Conservation (phyloP, 2,888 invertebrate species). For the Aelia acuminata region DNA sequence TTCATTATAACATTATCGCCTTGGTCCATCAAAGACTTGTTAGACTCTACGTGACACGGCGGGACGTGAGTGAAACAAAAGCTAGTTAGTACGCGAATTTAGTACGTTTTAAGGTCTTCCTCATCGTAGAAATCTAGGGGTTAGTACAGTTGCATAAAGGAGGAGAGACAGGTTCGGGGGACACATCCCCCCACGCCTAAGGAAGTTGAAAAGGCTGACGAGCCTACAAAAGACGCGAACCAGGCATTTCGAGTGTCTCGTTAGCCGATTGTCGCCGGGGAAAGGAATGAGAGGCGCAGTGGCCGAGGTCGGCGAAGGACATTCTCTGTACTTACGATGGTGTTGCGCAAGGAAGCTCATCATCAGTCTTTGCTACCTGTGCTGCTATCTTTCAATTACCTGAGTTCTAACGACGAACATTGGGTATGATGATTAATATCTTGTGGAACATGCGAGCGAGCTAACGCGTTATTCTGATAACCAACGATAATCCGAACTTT, state of each 20-base stretch:
- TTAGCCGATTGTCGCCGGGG: conserved; percentile 16
- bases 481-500: too few species aligned
- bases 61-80: neutral
- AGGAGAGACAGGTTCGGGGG: neutral
- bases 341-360: neutral
- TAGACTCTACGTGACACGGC: neutral
- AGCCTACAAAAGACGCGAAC: neutral
- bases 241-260: neutral
- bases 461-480: too few species aligned
- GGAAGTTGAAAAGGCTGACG: neutral
- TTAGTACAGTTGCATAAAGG: neutral
- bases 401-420: too few species aligned
- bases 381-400: neutral
- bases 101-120: neutral
- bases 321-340: neutral
- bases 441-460: too few species aligned
- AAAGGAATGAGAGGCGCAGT: neutral
- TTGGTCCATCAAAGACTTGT: neutral
- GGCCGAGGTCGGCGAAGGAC: conserved; percentile 1
- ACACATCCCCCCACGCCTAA: neutral
- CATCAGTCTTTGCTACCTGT: neutral
- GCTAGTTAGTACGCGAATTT: neutral
- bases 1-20: neutral
- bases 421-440: too few species aligned
- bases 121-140: neutral